Base-by-base conservation (phyloP, 2,888 invertebrate genomes). In the Phrixothrix hirtus region DNA sequence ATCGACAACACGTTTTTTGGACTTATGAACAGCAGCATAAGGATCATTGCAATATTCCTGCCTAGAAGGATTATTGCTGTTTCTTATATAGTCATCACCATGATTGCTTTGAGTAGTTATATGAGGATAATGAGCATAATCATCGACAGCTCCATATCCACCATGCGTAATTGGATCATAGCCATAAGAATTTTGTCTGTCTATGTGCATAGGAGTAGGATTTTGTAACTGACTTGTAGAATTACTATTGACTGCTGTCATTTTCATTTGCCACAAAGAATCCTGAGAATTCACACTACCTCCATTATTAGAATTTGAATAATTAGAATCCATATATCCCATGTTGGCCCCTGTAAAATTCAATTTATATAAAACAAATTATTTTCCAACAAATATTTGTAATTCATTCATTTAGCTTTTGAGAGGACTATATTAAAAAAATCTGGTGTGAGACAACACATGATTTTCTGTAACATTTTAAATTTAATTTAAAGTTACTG, bases 271-370 rank as follows among this genome's bases (percentile, higher is more conserved):
- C 94, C 95, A 93, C 68, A 95, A 78, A 27, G 94, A 94, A 75
- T 94, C 93, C 76, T 94, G 94, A 2, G 93, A 94, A 78, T 95
- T 93, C 49, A 94, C 93, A 66, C 93, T 93, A 62, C 94, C 94
- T n/a, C 93, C 93, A 75, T 93, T 92, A 79, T 93, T 93, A 53
- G 92, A 93, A 75, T 93, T 93, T 52, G 92, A 90, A 77, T 93
- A 93, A 75, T 91, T 92, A 77, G 92, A 92, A 74, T 93, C 93
- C 78, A 92, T 85, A 78, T 92, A 93, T 58, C 88, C 90, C 87
- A 91, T 89, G 76, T 91, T 91, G 59, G 87, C 86, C 85, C 90
- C 90, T 89, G 75, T 7, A n/a, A 75, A 71, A 58, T 57, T 15
- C 10, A 11, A 11, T 11, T 2, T 30, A n/a, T 15, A 21, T 7